Percentiles rank a stretch among this genome's conserved stretches.
These are phyloP conservation scores for Marmota monax DNA, from an alignment of 2,113 vertebrate genomes.

Conservation along the genomic window DNA sequence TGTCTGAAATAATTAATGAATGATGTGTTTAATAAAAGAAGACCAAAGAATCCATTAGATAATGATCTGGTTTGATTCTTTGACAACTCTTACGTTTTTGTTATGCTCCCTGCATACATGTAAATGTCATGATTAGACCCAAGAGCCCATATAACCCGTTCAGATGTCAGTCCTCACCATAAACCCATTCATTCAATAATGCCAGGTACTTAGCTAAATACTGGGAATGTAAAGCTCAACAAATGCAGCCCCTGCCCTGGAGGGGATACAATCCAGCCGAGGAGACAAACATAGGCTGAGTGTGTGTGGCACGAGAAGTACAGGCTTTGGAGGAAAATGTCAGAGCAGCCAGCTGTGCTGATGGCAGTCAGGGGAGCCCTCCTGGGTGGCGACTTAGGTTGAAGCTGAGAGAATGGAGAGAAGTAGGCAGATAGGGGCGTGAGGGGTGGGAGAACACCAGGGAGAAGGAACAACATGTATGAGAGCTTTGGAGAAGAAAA, in stretches of 20 bases:
- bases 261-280: background rate
- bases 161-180: background rate
- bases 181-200: background rate
- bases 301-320: background rate
- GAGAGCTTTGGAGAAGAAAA: background rate
- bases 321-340: background rate
- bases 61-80: conserved; percentile 39
- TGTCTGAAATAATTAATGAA: conserved; percentile 50
- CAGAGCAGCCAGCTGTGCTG: background rate
- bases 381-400: background rate
- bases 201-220: background rate
- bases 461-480: background rate
- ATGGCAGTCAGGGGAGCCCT: background rate
- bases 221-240: background rate
- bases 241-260: background rate
- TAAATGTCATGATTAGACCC: conserved; percentile 26
- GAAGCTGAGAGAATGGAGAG: background rate
- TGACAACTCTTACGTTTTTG: background rate
- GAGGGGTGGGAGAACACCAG: background rate
- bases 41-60: background rate
- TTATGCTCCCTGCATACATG: background rate
- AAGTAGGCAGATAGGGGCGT: background rate
- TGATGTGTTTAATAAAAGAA: conserved; percentile 19
- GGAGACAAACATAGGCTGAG: background rate
- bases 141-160: background rate